These are phyloP conservation scores for Mobula hypostoma DNA, from an alignment of 2,113 vertebrate species.

Conservation along the genomic window DNA sequence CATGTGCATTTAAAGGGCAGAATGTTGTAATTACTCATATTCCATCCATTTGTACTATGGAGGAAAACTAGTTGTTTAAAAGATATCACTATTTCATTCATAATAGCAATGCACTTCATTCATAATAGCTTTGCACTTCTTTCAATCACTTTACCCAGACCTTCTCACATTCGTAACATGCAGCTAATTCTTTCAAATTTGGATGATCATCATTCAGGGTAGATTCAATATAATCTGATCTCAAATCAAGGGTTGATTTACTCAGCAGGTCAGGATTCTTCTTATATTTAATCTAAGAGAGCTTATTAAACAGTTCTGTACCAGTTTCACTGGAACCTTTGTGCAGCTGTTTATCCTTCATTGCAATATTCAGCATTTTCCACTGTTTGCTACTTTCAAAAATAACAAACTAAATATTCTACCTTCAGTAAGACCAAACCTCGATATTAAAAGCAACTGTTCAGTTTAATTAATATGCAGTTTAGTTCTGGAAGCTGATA, in stretches of 20 bases:
- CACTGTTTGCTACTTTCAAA: not conserved
- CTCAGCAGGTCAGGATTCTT: not conserved
- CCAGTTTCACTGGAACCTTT: not conserved
- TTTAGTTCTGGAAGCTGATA: not conserved
- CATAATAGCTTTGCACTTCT: not conserved
- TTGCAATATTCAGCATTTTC: not conserved
- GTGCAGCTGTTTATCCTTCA: constrained; percentile 13
- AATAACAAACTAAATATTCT: not conserved
- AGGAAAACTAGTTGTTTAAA: not conserved
- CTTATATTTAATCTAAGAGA: not conserved
- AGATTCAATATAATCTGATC: not conserved
- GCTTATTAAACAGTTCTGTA: constrained; percentile 15
- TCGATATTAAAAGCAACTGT: not conserved
- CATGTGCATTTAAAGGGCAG: not conserved
- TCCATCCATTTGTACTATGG: not conserved
- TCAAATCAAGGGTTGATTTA: not conserved
- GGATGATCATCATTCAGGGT: not conserved
- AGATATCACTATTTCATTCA: constrained; percentile 32
- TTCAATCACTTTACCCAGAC: not conserved
- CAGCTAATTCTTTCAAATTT: not conserved
- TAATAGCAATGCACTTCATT: not conserved
- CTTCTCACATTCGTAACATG: not conserved
- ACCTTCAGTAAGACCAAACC: not conserved
- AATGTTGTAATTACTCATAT: constrained; percentile 19
- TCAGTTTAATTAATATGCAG: constrained; percentile 5